Conservation (phyloP, 1,140 invertebrate genomes). For the Cataglyphis hispanica region DNA sequence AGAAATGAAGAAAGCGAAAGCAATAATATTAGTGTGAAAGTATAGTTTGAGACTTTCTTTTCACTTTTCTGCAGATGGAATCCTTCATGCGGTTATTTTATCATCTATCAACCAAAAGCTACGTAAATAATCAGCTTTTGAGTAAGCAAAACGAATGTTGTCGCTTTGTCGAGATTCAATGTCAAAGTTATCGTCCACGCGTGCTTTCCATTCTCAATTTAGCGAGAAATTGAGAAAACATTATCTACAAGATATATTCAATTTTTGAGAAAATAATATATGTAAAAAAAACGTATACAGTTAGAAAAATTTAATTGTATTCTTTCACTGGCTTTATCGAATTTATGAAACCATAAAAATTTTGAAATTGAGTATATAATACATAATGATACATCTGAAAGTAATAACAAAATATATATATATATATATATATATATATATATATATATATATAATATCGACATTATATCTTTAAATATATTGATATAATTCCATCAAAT, state of each 20-base stretch:
- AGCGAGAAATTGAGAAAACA: constrained; percentile 1
- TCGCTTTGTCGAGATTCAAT: not conserved
- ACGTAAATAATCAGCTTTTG: constrained; percentile 15
- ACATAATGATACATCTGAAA: no score
- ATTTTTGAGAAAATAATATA: not conserved
- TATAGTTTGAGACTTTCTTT: constrained; percentile 11
- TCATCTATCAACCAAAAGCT: not conserved
- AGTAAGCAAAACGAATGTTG: not conserved
- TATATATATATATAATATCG: not conserved
- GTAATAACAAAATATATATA: not conserved
- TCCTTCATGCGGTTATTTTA: not conserved
- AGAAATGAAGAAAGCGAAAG: not conserved
- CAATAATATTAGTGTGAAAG: constrained; percentile 22
- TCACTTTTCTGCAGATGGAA: constrained; percentile 1
- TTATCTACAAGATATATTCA: not conserved
- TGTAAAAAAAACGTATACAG: not conserved
- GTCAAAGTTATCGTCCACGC: not conserved
- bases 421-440: not conserved
- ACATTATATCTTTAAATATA: not conserved
- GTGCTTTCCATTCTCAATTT: not conserved
- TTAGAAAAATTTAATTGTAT: not conserved
- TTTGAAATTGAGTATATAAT: not conserved
- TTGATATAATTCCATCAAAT: not conserved
- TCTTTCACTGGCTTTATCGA: not conserved
- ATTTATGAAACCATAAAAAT: not conserved